These are phyloP conservation scores for Petrocephalus schoutedeni DNA, from an alignment of 2,797 vertebrate species.

Conservation along the genomic window DNA sequence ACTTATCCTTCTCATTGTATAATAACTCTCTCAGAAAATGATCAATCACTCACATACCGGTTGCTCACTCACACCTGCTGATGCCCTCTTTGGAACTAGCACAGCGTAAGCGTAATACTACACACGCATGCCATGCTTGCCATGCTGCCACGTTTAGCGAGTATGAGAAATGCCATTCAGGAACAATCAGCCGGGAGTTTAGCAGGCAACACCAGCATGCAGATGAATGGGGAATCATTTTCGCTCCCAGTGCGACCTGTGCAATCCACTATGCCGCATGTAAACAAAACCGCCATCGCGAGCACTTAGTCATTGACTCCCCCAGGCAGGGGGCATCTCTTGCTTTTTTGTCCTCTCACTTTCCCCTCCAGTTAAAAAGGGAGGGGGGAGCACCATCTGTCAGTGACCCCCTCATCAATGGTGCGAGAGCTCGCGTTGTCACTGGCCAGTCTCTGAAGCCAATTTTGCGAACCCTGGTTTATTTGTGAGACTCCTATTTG, in stretches of 20 bases:
- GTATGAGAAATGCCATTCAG: not conserved
- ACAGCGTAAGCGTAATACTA: not conserved
- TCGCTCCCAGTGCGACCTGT: not conserved
- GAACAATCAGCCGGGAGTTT: not conserved
- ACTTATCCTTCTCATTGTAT: not conserved
- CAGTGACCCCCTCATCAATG: slow-evolving; percentile 58
- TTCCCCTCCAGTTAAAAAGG: not conserved
- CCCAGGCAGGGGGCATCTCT: not conserved
- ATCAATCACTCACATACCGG: not conserved
- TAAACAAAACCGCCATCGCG: slow-evolving; percentile 10
- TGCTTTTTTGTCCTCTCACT: not conserved
- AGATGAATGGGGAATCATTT: not conserved
- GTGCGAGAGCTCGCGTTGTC: slow-evolving; percentile 56
- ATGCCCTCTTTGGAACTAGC: not conserved
- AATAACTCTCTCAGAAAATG: not conserved
- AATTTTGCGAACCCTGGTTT: slow-evolving; percentile 52
- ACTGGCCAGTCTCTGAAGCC: slow-evolving; percentile 47
- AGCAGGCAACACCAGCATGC: not conserved
- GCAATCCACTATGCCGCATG: not conserved
- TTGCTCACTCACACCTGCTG: not conserved
- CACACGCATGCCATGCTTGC: not conserved
- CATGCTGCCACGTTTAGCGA: not conserved
- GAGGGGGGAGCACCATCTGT: slow-evolving; percentile 55
- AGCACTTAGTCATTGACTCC: not conserved
- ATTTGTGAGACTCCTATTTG: slow-evolving; percentile 43